Evolutionary conservation across 1,140 invertebrate genomes (phyloP), one percentile per base, ranked within the genome.

Genomic region (Leptonema lineaticorne): DNA sequence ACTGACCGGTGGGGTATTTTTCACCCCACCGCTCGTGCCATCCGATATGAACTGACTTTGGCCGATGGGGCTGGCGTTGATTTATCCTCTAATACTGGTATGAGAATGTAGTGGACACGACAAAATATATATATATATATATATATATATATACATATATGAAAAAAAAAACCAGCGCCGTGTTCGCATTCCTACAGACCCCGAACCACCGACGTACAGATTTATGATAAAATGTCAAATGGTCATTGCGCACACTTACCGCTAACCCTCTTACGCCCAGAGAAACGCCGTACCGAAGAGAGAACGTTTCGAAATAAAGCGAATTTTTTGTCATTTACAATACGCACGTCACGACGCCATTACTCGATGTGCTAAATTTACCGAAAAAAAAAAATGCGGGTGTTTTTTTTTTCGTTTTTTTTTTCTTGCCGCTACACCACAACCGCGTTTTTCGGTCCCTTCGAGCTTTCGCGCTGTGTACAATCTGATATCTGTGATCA

Each of bases 221-320:
- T 59, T 59, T 59, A 59, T 59, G 57, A 59, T 28, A 28, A 59
- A 22, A 30, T 28, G 57, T 59, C 57, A 59, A 59, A 59, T 59
- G 22, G 57, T 14, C 28, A 20, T 29, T 22, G 14, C 30, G 1
- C 20, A 11, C 16, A 41, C 37, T 16, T 41, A 41, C 30, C 11
- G 11, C 37, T 41, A 14, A 41, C 37, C 37, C n/a, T n/a, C n/a
- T n/a, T n/a, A n/a, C n/a, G 37, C 11, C 11, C 37, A 16, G 37
- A 41, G 16, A 14, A 16, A 41, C 16, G 11, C 37, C 37, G 1
- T 41, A 41, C 11, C 30, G 30, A 41, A 41, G 11, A 16, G 30
- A 11, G 5, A 33, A 33, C 30, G 30, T 11, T 33, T 11, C 30
- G 30, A 33, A 41, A 14, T 3, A 41, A 41, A 41, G 2, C 37